Conservation (phyloP, 2,888 invertebrate species). For the Tipula vernalis region DNA sequence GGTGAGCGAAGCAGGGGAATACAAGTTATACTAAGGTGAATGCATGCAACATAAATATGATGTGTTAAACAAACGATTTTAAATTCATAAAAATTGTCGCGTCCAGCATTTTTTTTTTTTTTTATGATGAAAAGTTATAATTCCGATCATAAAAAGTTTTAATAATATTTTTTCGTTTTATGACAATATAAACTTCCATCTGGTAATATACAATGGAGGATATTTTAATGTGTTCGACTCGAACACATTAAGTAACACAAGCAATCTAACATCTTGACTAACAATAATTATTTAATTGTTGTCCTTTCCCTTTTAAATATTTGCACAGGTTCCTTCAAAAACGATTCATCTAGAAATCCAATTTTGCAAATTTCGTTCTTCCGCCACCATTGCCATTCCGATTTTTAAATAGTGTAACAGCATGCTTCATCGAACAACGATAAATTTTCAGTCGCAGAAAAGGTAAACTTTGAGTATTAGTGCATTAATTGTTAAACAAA, state of each 20-base stretch:
- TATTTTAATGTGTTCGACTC: background rate
- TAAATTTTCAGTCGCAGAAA: too few relatives aligned
- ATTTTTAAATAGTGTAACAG: too few relatives aligned
- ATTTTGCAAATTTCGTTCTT: too few relatives aligned
- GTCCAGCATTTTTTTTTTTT: background rate
- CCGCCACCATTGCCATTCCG: too few relatives aligned
- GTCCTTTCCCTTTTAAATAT: background rate
- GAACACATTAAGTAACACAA: background rate
- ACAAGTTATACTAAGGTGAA: background rate
- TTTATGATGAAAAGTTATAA: background rate
- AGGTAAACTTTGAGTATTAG: too few relatives aligned
- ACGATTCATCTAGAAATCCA: background rate
- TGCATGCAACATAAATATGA: background rate
- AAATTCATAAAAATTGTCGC: background rate
- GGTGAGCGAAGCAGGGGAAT: background rate
- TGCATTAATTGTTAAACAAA: too few relatives aligned
- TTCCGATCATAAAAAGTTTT: background rate
- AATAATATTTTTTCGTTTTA: background rate
- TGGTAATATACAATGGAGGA: background rate
- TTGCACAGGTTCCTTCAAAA: background rate
- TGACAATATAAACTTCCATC: background rate
- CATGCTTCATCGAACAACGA: too few relatives aligned
- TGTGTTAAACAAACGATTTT: background rate
- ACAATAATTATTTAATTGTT: background rate
- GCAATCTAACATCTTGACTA: background rate